phyloP scores from a whole-genome alignment of 1,140 invertebrate species.

The Drosophila setifemur region DNA sequence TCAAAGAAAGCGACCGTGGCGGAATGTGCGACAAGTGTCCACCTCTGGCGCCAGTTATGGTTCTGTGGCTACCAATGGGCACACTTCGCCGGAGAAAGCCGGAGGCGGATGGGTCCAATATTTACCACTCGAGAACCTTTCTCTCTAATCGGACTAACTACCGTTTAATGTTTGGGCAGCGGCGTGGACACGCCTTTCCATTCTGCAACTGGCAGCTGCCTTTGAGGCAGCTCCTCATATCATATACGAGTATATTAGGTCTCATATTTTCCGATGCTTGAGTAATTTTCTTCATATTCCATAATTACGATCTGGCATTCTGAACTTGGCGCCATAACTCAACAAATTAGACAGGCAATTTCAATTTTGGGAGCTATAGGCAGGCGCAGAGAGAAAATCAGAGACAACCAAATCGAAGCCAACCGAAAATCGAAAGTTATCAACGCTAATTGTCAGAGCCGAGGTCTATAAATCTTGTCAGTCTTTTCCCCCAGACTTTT shows the following conservation, averaged over 20 bases:
- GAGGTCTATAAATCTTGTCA: slow-evolving; percentile 63
- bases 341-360: slow-evolving; percentile 75
- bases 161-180: slow-evolving; percentile 65
- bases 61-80: slow-evolving; percentile 4
- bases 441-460: slow-evolving; percentile 67
- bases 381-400: no score
- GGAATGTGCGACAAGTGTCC: slow-evolving; percentile 76
- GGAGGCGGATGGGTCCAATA: slow-evolving; percentile 35
- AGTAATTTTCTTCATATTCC: slow-evolving; percentile 57
- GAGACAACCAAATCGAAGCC: slow-evolving; percentile 4
- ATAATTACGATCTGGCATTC: slow-evolving; percentile 54
- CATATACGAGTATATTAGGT: not conserved
- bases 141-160: slow-evolving; percentile 65
- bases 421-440: slow-evolving; percentile 51
- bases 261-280: slow-evolving; percentile 44
- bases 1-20: slow-evolving; percentile 68
- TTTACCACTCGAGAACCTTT: slow-evolving; percentile 41
- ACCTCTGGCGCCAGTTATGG: slow-evolving; percentile 66
- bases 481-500: slow-evolving; percentile 11
- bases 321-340: slow-evolving; percentile 61
- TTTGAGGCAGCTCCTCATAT: not conserved
- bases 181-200: slow-evolving; percentile 24
- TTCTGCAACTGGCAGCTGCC: not conserved
- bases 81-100: slow-evolving; percentile 33
- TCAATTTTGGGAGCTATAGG: slow-evolving; percentile 53